Evolutionary conservation across 2,113 vertebrate genomes (phyloP).

Genomic region (Tringa solitaria): DNA sequence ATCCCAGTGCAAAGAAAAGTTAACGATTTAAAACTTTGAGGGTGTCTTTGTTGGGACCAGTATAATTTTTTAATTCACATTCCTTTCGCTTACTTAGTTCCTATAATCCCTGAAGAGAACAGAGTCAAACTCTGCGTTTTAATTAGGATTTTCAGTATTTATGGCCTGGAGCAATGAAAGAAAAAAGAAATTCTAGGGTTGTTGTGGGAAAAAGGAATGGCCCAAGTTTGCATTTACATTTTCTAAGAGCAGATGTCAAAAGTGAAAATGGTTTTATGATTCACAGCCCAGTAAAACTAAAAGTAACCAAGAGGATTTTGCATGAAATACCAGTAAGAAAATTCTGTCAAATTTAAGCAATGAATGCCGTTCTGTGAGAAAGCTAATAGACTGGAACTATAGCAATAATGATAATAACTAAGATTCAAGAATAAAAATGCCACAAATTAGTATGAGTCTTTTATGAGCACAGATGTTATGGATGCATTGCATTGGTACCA

Average conservation of each 20-base stretch:
- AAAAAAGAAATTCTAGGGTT: slow-evolving; percentile 17
- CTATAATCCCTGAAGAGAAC: slow-evolving; percentile 51
- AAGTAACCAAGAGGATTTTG: not conserved
- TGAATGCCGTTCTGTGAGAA: not conserved
- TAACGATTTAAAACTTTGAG: slow-evolving; percentile 47
- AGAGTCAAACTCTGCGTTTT: slow-evolving; percentile 64
- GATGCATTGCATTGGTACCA: not conserved
- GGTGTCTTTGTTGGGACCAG: slow-evolving; percentile 44
- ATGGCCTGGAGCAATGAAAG: slow-evolving; percentile 37
- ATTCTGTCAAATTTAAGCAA: not conserved
- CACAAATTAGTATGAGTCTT: not conserved
- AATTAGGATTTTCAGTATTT: slow-evolving; percentile 65
- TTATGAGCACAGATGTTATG: not conserved
- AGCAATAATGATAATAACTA: not conserved
- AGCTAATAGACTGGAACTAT: not conserved
- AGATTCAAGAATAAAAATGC: not conserved
- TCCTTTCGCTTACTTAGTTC: slow-evolving; percentile 49
- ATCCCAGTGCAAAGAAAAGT: slow-evolving; percentile 57
- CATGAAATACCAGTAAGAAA: not conserved
- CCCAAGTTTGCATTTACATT: slow-evolving; percentile 13
- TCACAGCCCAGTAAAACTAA: not conserved
- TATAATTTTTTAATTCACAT: slow-evolving; percentile 49
- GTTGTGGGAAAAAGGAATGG: slow-evolving; percentile 27
- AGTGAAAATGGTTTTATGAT: slow-evolving; percentile 13
- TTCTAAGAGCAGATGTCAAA: slow-evolving; percentile 30